Conservation (phyloP, 1,140 invertebrate species). For the Phocides pigmalion region DNA sequence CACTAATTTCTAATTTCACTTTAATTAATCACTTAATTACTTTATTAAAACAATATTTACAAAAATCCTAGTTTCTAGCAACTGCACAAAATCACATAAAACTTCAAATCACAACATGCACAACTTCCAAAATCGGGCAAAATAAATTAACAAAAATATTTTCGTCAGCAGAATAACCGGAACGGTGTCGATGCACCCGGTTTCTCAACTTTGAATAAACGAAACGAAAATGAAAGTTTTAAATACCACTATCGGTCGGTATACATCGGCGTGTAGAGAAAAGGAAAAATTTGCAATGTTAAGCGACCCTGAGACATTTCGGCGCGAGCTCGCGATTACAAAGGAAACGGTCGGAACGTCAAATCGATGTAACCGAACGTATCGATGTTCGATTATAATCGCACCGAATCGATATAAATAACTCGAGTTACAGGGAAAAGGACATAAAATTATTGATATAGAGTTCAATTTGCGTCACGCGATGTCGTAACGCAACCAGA, state of each 20-base stretch:
- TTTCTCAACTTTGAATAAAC: conserved; percentile 1
- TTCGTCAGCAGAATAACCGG: too few species aligned
- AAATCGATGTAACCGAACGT: conserved; percentile 3
- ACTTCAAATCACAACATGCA: too few species aligned
- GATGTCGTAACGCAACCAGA: conserved; percentile 3
- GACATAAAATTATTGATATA: conserved; percentile 29
- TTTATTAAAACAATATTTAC: too few species aligned
- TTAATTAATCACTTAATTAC: too few species aligned
- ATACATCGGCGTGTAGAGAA: conserved; percentile 8
- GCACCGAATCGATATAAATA: conserved; percentile 19
- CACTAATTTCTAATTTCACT: too few species aligned
- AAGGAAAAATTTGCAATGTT: conserved; percentile 22
- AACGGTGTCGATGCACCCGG: too few species aligned
- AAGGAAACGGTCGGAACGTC: background rate
- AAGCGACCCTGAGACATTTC: conserved; percentile 14
- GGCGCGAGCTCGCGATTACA: background rate
- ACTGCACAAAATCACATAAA: too few species aligned
- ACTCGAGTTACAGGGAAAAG: conserved; percentile 2
- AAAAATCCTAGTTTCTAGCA: too few species aligned
- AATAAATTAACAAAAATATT: too few species aligned
- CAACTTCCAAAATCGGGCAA: too few species aligned
- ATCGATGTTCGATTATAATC: conserved; percentile 19
- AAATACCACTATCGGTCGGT: conserved; percentile 6
- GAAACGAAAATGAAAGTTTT: conserved; percentile 25
- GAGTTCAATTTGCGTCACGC: conserved; percentile 28